Conservation (phyloP, 1,140 invertebrate genomes). For the Heliothis virescens region DNA sequence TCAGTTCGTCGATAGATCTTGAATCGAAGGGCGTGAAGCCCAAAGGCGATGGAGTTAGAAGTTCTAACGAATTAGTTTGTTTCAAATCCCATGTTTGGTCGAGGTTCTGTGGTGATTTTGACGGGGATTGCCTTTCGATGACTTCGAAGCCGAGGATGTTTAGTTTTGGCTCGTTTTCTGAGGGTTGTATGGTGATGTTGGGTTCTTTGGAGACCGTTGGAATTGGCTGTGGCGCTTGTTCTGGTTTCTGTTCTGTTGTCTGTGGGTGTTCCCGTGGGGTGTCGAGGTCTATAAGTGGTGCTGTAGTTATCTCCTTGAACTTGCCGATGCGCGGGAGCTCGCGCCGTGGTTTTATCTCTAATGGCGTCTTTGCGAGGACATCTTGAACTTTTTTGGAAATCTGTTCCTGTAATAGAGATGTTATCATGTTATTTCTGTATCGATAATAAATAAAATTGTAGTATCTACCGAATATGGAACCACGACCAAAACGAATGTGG, state of each 20-base stretch:
- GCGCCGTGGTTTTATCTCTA: constrained; percentile 90
- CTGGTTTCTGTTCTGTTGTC: background rate
- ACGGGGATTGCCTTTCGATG: constrained; percentile 65
- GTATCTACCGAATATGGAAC: too few relatives aligned
- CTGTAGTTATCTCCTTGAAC: constrained; percentile 54
- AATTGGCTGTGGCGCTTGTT: constrained; percentile 2
- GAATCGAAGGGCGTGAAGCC: constrained; percentile 85
- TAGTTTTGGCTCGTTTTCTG: constrained; percentile 54
- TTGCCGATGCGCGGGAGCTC: constrained; percentile 82
- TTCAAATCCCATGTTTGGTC: constrained; percentile 74
- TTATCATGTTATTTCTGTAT: constrained; percentile 3
- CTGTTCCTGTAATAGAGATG: constrained; percentile 87
- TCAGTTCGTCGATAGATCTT: constrained; percentile 85
- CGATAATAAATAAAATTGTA: too few relatives aligned
- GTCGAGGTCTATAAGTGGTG: constrained; percentile 68
- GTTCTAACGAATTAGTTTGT: constrained; percentile 79
- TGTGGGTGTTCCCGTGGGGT: background rate
- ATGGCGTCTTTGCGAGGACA: constrained; percentile 89
- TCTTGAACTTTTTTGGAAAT: constrained; percentile 89
- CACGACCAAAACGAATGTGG: too few relatives aligned
- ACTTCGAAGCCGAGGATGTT: constrained; percentile 67
- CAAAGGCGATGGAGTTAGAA: constrained; percentile 86
- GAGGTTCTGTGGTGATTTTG: constrained; percentile 68
- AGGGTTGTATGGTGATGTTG: constrained; percentile 38
- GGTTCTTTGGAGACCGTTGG: constrained; percentile 20